A percentile compares a stretch with the other conserved stretches of the same genome.
These are phyloP conservation scores for Leptopilina drosophilae DNA, from an alignment of 2,888 invertebrate genomes.

Conservation along the genomic window DNA sequence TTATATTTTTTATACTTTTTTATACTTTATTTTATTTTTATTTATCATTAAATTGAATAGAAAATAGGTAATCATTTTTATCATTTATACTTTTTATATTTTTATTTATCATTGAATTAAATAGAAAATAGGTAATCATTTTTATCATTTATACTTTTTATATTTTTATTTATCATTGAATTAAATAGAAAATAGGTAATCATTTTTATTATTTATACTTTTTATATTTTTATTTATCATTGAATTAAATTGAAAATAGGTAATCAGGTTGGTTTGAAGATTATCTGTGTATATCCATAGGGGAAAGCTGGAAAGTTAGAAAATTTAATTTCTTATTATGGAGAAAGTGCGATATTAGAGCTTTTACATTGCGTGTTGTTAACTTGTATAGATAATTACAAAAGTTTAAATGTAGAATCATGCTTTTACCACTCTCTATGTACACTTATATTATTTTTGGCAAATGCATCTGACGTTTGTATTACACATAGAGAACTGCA, in stretches of 20 bases:
- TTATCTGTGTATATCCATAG: background rate
- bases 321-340: conserved; percentile 22
- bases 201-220: no score
- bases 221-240: no score
- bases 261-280: conserved; percentile 16
- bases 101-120: no score
- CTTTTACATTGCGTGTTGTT: conserved; percentile 17
- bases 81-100: no score
- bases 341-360: conserved; percentile 5
- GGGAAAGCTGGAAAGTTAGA: conserved; percentile 3
- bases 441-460: conserved; percentile 32
- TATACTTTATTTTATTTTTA: no score
- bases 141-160: no score
- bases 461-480: conserved; percentile 18
- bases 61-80: background rate
- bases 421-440: conserved; percentile 1
- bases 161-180: no score
- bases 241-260: no score
- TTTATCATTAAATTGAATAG: no score
- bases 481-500: background rate
- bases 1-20: no score
- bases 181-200: no score
- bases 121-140: no score
- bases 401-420: conserved; percentile 40
- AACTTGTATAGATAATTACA: conserved; percentile 19